Base-by-base conservation (phyloP, 2,797 vertebrate genomes). In the Lagodon rhomboides region DNA sequence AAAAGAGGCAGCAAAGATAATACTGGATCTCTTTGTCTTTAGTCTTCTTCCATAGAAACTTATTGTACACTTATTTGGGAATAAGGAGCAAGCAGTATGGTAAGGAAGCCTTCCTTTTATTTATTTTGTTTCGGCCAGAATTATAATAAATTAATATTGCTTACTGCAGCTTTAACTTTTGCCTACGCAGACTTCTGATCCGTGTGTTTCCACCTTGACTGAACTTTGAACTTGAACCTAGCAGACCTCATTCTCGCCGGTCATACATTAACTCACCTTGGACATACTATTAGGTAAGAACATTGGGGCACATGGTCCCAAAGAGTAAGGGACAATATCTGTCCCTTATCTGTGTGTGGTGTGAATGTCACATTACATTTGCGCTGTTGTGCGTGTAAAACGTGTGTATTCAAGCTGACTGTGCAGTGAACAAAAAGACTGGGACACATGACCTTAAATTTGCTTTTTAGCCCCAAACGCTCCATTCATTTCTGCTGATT, bases 221-320 rank as follows among this genome's bases (percentile, higher is more conserved):
- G 84, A 91, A 89, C 90, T 92, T 92, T 93, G 90, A 91, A 89
- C 90, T 89, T 87, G 23, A 78, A 71, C n/a, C 62, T 17, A 17
- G 34, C 44, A 77, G 64, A 78, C 30, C 69, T 82, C 44, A 20
- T 60, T 73, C 30, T 46, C 75, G 3, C n/a, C 73, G 70, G 92
- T 93, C 73, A 92, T 75, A 88, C 68, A 94, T 95, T 93, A 94
- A 94, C 92, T 87, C 73, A 77, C 61, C 66, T 23, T 75, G 44
- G 8, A 71, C 69, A 43, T 47, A 55, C 44, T 54, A 68, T 89
- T 88, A 50, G 63, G 76, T 25, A 87, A 90, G 41, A 82, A 49
- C 38, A 75, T 67, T n/a, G 27, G 50, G 54, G 38, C 30, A 64
- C 12, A 58, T 67, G 49, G 23, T 18, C 41, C 62, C 30, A 69